A percentile compares a stretch with the other conserved stretches of the same genome.
phyloP scores from a whole-genome alignment of 2,888 invertebrate genomes.

The Thysanoteuthis rhombus region DNA sequence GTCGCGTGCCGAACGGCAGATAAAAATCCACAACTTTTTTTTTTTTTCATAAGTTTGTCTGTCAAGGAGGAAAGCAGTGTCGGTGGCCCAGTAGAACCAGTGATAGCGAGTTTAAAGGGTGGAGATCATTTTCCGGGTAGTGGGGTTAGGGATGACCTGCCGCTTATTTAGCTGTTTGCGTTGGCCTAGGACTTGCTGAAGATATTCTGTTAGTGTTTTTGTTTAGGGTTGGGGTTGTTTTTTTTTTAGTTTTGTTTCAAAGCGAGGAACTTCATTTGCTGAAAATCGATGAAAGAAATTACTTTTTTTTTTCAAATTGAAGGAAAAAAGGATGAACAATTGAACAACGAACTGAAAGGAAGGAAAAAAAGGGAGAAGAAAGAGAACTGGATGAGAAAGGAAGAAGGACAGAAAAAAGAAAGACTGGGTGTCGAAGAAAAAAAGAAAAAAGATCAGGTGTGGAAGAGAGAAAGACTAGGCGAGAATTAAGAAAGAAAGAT shows the following conservation, averaged over 20 bases:
- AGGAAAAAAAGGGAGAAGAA: too few relatives aligned
- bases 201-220: neutral
- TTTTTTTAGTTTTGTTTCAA: neutral
- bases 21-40: slow-evolving; percentile 20
- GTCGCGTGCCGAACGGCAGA: slow-evolving; percentile 21
- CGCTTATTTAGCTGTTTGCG: neutral
- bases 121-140: neutral
- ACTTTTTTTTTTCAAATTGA: too few relatives aligned
- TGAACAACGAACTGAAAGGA: too few relatives aligned
- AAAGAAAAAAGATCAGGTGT: too few relatives aligned
- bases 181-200: neutral
- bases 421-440: too few relatives aligned
- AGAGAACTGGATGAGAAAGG: too few relatives aligned
- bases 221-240: neutral
- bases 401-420: too few relatives aligned
- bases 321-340: too few relatives aligned
- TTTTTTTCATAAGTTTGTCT: neutral
- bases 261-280: neutral
- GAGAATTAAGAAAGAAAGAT: too few relatives aligned
- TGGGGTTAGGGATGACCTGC: neutral
- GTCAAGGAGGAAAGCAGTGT: neutral
- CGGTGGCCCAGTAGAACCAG: neutral
- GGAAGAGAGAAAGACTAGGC: too few relatives aligned
- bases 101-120: neutral
- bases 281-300: neutral